These are phyloP conservation scores for Diaperis boleti DNA, from an alignment of 2,888 invertebrate genomes.

Conservation along the genomic window DNA sequence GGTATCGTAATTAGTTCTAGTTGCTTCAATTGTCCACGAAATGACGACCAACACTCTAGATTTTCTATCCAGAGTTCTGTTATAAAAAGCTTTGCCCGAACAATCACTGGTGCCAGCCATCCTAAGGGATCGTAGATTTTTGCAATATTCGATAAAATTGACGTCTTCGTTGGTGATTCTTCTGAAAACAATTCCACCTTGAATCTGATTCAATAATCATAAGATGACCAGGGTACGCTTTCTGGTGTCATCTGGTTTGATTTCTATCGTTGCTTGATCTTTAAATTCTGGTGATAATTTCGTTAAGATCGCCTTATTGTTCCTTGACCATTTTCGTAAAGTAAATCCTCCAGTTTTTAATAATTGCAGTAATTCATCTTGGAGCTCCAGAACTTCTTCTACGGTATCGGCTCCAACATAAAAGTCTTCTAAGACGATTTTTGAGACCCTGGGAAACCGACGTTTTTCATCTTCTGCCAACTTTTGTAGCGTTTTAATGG, in stretches of 20 bases:
- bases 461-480: conserved; percentile 39
- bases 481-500: too few species aligned
- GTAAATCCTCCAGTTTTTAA: background rate
- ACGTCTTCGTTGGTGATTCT: conserved; percentile 34
- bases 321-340: too few species aligned
- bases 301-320: too few species aligned
- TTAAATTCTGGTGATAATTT: too few species aligned
- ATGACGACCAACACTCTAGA: conserved; percentile 13
- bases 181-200: conserved; percentile 1
- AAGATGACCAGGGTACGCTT: conserved; percentile 26
- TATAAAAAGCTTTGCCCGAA: conserved; percentile 48
- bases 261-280: too few species aligned
- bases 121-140: conserved; percentile 48
- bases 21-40: conserved; percentile 9
- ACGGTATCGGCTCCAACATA: conserved; percentile 42
- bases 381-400: conserved; percentile 27
- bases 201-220: conserved; percentile 27
- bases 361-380: conserved; percentile 19
- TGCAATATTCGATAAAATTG: conserved; percentile 45
- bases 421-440: conserved; percentile 40
- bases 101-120: conserved; percentile 42
- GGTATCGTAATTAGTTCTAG: conserved; percentile 32
- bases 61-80: conserved; percentile 44
- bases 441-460: conserved; percentile 39
- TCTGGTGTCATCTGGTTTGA: conserved; percentile 16